A percentile compares a stretch with the other conserved stretches of the same genome.
Evolutionary conservation across 1,140 invertebrate species (phyloP).

Genomic region (Drosophila ficusphila): DNA sequence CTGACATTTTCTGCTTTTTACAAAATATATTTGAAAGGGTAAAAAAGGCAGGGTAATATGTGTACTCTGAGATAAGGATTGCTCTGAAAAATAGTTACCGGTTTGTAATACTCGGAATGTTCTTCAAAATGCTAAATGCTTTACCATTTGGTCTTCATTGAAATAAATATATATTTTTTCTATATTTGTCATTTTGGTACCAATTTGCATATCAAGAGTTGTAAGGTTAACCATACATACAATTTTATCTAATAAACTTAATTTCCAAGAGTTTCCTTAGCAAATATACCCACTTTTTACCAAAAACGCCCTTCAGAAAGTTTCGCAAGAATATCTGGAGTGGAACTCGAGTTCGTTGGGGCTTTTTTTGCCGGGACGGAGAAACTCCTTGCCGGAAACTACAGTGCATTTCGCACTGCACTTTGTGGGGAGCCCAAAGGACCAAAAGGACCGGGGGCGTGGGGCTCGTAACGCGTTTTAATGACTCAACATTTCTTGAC

Average conservation of each 20-base stretch:
- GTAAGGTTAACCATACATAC: too few relatives aligned
- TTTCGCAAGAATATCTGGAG: constrained; percentile 28
- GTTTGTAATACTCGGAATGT: too few relatives aligned
- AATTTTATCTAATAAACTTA: too few relatives aligned
- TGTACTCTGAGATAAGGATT: background rate
- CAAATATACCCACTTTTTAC: constrained; percentile 8
- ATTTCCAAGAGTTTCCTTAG: background rate
- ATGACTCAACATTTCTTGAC: constrained; percentile 75
- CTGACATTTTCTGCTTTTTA: constrained; percentile 9
- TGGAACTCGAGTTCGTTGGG: constrained; percentile 27
- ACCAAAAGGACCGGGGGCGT: background rate
- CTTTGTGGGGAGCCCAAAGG: constrained; percentile 35
- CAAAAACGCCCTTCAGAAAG: constrained; percentile 5
- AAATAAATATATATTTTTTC: too few relatives aligned
- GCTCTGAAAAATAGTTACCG: too few relatives aligned
- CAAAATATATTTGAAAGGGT: constrained; percentile 11
- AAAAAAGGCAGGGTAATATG: constrained; percentile 2
- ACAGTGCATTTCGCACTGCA: constrained; percentile 58
- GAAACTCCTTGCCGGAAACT: constrained; percentile 18
- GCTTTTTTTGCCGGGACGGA: background rate
- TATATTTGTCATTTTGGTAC: too few relatives aligned
- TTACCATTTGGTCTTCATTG: too few relatives aligned
- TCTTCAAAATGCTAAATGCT: too few relatives aligned
- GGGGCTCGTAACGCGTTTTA: constrained; percentile 56
- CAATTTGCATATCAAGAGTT: too few relatives aligned